phyloP scores from a whole-genome alignment of 2,113 vertebrate genomes.

The Panthera uncia region DNA sequence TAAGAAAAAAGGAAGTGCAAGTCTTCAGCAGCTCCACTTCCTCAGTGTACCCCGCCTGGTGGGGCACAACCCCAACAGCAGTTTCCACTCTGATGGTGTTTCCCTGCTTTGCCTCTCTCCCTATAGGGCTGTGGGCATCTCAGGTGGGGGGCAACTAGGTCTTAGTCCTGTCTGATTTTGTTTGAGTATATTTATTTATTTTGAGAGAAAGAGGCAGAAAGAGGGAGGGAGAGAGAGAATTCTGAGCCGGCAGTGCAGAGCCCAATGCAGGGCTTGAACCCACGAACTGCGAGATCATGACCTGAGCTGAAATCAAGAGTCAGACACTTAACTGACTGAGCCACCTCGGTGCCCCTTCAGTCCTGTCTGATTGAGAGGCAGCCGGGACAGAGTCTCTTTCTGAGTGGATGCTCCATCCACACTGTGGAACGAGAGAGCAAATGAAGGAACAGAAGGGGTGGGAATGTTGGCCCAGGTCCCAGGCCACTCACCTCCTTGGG shows the following conservation, averaged over 20 bases:
- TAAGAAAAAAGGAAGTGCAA: neutral
- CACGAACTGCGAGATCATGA: too few species aligned
- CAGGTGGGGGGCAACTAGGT: too few species aligned
- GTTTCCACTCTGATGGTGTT: neutral
- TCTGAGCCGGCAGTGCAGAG: too few species aligned
- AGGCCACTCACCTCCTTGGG: neutral
- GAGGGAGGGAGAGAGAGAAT: too few species aligned
- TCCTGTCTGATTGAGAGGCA: neutral
- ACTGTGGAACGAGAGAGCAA: neutral
- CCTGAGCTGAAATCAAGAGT: too few species aligned
- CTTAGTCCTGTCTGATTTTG: neutral
- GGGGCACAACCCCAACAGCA: neutral
- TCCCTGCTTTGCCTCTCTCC: neutral
- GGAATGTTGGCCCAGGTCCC: neutral
- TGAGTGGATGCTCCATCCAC: neutral
- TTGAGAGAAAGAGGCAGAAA: too few species aligned
- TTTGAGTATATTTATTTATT: too few species aligned
- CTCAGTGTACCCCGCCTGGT: accelerated
- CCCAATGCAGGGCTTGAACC: too few species aligned
- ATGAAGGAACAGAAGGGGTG: neutral
- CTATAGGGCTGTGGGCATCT: neutral
- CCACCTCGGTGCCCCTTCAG: too few species aligned
- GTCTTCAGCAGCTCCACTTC: neutral
- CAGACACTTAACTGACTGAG: too few species aligned
- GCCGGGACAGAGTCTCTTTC: neutral